Evolutionary conservation across 2,113 vertebrate genomes (phyloP).

Genomic region (Clinocottus analis): DNA sequence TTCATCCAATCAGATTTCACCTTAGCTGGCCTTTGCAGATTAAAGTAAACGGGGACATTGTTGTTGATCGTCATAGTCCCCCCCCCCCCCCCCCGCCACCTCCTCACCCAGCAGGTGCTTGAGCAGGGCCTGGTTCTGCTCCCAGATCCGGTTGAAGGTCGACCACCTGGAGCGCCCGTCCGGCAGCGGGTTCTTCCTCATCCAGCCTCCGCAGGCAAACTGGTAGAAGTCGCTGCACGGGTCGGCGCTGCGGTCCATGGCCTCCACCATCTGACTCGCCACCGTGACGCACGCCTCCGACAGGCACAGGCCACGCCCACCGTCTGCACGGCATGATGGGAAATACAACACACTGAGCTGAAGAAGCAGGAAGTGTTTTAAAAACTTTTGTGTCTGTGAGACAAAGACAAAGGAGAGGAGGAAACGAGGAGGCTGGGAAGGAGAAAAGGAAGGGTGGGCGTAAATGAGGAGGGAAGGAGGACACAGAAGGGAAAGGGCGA

Average conservation of each 20-base stretch:
- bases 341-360: neutral
- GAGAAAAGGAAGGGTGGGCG: neutral
- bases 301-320: slow-evolving; percentile 88
- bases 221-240: slow-evolving; percentile 99
- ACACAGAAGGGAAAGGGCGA: neutral
- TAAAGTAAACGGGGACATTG: too few species aligned
- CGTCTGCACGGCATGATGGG: slow-evolving; percentile 76
- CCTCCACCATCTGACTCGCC: slow-evolving; percentile 94
- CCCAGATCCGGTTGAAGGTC: slow-evolving; percentile 98
- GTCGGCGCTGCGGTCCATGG: slow-evolving; percentile 87
- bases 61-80: too few species aligned
- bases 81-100: neutral
- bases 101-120: slow-evolving; percentile 94
- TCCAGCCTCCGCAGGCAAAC: slow-evolving; percentile 96
- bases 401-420: neutral
- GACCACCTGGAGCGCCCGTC: slow-evolving; percentile 95
- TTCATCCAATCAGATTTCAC: too few species aligned
- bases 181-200: slow-evolving; percentile 93
- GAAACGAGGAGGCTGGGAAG: too few species aligned
- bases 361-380: neutral
- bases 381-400: too few species aligned
- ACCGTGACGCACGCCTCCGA: slow-evolving; percentile 92
- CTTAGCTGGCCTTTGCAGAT: too few species aligned
- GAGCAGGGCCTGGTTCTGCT: slow-evolving; percentile 97
- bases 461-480: neutral